These are phyloP conservation scores for Corythaixoides concolor DNA, from an alignment of 2,113 vertebrate genomes.

Conservation along the genomic window DNA sequence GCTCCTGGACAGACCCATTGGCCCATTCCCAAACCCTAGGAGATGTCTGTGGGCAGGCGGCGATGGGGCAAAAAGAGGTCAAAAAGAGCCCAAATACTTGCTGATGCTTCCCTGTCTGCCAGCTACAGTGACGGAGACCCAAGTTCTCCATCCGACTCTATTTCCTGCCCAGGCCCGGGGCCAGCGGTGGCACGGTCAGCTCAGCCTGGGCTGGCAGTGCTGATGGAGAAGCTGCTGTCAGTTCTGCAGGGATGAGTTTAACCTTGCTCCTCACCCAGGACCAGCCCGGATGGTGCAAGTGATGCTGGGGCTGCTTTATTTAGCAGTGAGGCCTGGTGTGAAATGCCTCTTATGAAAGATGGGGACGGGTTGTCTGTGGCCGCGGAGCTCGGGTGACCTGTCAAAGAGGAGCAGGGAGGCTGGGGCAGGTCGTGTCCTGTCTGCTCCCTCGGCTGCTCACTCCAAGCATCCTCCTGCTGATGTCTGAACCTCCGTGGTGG, in stretches of 20 bases:
- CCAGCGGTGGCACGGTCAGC: fast-evolving
- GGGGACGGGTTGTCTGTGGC: not conserved
- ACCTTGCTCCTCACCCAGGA: not conserved
- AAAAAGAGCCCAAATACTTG: not conserved
- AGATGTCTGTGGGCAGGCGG: not conserved
- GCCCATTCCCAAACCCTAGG: not conserved
- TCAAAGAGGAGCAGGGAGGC: not conserved
- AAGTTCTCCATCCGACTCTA: not conserved
- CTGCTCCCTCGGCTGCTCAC: not conserved
- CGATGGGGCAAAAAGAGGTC: not conserved
- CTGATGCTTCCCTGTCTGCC: not conserved
- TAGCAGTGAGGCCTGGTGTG: not conserved
- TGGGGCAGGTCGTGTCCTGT: not conserved
- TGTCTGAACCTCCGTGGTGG: fast-evolving
- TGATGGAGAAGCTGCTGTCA: not conserved
- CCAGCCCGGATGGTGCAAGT: not conserved
- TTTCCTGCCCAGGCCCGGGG: not conserved
- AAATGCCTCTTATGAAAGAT: not conserved
- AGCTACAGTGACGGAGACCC: not conserved
- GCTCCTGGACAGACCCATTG: fast-evolving
- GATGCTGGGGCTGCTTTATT: not conserved
- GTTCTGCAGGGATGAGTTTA: not conserved
- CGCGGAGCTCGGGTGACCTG: not conserved
- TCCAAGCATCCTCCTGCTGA: not conserved
- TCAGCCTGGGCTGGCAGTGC: not conserved